Conservation (phyloP, 2,797 vertebrate species). For the Pangasius larnaudii region DNA sequence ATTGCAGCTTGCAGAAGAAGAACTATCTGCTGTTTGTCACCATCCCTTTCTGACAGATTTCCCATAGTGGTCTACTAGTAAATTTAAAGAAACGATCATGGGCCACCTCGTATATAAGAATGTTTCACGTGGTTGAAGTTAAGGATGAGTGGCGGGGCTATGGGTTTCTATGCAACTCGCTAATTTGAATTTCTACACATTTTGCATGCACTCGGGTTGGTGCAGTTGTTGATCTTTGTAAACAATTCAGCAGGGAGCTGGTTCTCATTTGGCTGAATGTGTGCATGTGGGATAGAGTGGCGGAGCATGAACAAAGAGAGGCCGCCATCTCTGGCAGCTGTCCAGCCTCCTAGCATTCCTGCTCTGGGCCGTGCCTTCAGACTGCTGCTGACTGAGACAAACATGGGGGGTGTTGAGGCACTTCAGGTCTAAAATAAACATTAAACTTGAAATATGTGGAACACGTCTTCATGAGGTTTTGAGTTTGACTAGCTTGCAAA, state of each 20-base stretch:
- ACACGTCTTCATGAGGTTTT: constrained; percentile 4
- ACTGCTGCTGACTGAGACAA: constrained; percentile 47
- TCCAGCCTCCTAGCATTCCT: constrained; percentile 58
- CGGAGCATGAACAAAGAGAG: constrained; percentile 46
- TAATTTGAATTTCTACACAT: constrained; percentile 22
- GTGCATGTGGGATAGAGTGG: constrained; percentile 50
- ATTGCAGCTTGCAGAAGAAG: background rate
- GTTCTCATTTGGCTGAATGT: constrained; percentile 38
- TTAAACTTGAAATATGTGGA: constrained; percentile 9
- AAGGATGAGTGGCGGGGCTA: background rate
- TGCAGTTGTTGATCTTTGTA: constrained; percentile 24
- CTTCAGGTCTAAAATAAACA: constrained; percentile 14
- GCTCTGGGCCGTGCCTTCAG: constrained; percentile 48
- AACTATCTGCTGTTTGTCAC: background rate
- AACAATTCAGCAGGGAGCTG: constrained; percentile 43
- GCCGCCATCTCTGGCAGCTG: constrained; percentile 49
- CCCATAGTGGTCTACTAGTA: background rate
- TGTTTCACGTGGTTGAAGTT: background rate
- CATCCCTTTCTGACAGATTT: background rate
- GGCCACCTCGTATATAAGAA: background rate
- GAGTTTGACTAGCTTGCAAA: constrained; percentile 8
- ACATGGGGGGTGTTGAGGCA: constrained; percentile 1
- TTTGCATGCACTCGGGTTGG: background rate
- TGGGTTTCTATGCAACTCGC: background rate
- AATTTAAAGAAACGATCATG: background rate